Base-by-base conservation (phyloP, 2,797 vertebrate species). In the Liasis olivaceus region DNA sequence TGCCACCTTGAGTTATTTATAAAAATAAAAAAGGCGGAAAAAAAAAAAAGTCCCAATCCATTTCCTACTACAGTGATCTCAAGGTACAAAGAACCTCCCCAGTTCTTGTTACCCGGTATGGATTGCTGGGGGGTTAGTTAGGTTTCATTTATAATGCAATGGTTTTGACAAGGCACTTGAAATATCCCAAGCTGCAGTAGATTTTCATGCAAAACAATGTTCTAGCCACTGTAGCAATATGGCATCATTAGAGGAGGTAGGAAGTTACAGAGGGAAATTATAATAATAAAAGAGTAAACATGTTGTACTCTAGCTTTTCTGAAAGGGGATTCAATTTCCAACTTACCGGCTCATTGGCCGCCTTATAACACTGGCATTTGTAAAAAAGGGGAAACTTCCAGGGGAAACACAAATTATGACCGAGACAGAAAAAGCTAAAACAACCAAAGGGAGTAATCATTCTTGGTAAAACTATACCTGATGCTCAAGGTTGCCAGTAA, bases 321-420 rank as follows among this genome's bases (percentile, higher is more conserved):
- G 36, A 77, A 89, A 92, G 91, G 91, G 17, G 62, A 86, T 11
- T 89, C n/a, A 0, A 22, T 62, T 93, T 63, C 87, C 72, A 60
- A 69, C n/a, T n/a, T 60, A 88, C 88, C 87, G 90, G 69, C 63
- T 87, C 84, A 90, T 60, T 91, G 89, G 51, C 66, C 91, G 36
- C 59, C 54, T 92, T 66, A 93, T 87, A 93, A 64, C 91, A 95
- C 24, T 87, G 2, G 7, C 69, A 81, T 63, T 87, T 64, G 0
- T 87, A 93, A 89, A 5, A 72, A 60, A 77, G 47, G 31, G 31
- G 31, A 36, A 36, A 36, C 31, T 36, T 36, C 51, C 0, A 1
- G 26, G 26, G 15, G 20, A 26, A 90, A 62, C 0, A n/a, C 92
- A 88, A 93, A 87, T 54, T 7, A 0, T 0, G 7, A n/a, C 24